A percentile compares a stretch with the other conserved stretches of the same genome.
Evolutionary conservation across 2,113 vertebrate genomes (phyloP).

Genomic region (Tyto alba): DNA sequence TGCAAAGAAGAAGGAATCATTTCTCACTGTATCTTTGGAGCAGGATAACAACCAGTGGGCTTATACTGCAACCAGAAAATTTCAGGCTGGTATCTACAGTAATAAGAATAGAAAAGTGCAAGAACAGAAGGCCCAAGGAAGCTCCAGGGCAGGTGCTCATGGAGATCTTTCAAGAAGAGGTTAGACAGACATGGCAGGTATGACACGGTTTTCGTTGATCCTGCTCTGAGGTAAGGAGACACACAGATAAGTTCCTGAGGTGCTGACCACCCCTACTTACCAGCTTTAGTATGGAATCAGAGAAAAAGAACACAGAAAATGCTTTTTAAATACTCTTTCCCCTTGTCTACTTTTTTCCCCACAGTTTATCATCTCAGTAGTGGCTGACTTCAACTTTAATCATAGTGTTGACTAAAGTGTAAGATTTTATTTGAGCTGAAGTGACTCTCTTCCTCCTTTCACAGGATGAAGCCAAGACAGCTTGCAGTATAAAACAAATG

Average conservation of each 20-base stretch:
- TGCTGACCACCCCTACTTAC: neutral
- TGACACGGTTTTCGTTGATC: neutral
- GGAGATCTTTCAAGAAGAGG: neutral
- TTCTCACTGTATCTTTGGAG: neutral
- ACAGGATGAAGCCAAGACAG: neutral
- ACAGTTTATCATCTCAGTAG: neutral
- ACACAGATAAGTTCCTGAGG: neutral
- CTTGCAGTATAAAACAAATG: neutral
- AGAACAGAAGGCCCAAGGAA: neutral
- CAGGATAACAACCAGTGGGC: neutral
- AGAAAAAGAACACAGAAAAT: neutral
- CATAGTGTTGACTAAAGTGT: neutral
- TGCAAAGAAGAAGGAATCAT: neutral
- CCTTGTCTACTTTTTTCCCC: neutral
- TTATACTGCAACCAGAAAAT: neutral
- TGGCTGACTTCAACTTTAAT: neutral
- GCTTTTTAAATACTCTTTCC: neutral
- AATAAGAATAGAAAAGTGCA: neutral
- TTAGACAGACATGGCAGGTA: neutral
- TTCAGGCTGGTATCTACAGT: neutral
- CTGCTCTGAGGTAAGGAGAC: neutral
- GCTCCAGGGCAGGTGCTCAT: neutral
- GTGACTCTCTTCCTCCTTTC: neutral
- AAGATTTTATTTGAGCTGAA: neutral
- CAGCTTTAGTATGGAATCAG: neutral